Evolutionary conservation across 2,797 vertebrate genomes (phyloP), one percentile per base, ranked within the genome.

Genomic region (Muraenolepis orangiensis): DNA sequence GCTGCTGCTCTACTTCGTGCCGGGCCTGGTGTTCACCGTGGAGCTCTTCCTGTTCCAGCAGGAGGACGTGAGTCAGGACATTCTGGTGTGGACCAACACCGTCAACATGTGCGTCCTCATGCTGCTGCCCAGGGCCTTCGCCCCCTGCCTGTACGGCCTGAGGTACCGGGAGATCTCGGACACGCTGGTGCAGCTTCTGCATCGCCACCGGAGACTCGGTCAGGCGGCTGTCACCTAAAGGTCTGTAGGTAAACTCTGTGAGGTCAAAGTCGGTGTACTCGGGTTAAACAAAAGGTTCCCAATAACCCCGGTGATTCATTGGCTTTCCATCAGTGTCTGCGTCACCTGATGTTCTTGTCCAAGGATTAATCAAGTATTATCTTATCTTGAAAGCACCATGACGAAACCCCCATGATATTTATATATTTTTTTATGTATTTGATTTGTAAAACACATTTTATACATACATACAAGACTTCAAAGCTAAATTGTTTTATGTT

Each of bases 91-190:
- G 95, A 74, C 94, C 71, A 92, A 84, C 87, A 90, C 91, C 0
- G 31, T 90, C 34, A 95, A 95, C 74, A 89, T 89, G 81, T 87
- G 91, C 72, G 34, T 95, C 1, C 79, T 95, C 6, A 93, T 93
- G 91, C 36, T 95, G 86, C 84, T 95, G 75, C 94, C 95, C 13
- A 80, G 93, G 69, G 91, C 88, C 0, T 83, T 92, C 42, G 91
- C 93, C 1, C 94, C 95, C 0, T 93, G 90, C 68, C 78, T 96
- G 76, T 96, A 95, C 7, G 90, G 93, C 18, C 84, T 95, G 67
- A 87, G 93, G 70, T 95, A 95, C 87, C 83, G 90, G 3, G 92
- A 95, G 79, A 84, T 96, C 78, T 87, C 91, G 10, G 77, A 91
- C 0, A 86, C 85, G 0, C 38, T 96, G 5, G 83, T 81, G 78